Conservation (phyloP, 2,797 vertebrate species). For the Hephaestus fuliginosus region DNA sequence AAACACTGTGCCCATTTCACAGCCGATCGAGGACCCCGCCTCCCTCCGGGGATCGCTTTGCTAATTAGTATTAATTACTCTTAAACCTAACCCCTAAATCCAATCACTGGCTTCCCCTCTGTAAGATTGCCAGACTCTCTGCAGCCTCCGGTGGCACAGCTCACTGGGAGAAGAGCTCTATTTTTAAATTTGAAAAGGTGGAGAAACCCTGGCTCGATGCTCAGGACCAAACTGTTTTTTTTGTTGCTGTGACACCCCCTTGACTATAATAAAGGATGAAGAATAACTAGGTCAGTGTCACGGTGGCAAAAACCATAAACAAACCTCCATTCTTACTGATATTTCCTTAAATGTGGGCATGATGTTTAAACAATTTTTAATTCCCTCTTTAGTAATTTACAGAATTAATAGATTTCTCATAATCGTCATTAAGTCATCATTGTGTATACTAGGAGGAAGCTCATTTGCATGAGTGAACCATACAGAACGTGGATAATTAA, state of each 20-base stretch:
- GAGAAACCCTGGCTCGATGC: conserved; percentile 38
- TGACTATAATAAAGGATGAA: conserved; percentile 14
- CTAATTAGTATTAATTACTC: conserved; percentile 88
- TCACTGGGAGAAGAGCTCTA: conserved; percentile 56
- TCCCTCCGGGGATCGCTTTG: conserved; percentile 70
- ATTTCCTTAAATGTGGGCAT: conserved; percentile 27
- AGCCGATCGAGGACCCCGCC: conserved; percentile 63
- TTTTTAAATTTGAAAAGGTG: conserved; percentile 67
- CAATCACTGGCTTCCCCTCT: conserved; percentile 72
- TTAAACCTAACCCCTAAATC: conserved; percentile 81
- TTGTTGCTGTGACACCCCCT: conserved; percentile 22
- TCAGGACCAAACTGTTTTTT: conserved; percentile 24
- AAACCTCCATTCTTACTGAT: neutral
- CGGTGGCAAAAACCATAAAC: conserved; percentile 16
- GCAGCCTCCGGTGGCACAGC: conserved; percentile 61
- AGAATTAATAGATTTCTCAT: conserved; percentile 73
- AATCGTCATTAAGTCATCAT: conserved; percentile 74
- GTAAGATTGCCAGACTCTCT: conserved; percentile 52
- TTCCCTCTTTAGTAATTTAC: conserved; percentile 64
- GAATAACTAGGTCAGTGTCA: conserved; percentile 60
- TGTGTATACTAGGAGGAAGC: conserved; percentile 54
- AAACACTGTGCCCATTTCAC: conserved; percentile 65
- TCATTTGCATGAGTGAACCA: conserved; percentile 79
- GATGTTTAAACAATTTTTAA: conserved; percentile 54
- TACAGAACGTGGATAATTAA: conserved; percentile 75